These are phyloP conservation scores for Pseudotriccus pelzelni DNA, from an alignment of 2,797 vertebrate genomes.

Conservation along the genomic window DNA sequence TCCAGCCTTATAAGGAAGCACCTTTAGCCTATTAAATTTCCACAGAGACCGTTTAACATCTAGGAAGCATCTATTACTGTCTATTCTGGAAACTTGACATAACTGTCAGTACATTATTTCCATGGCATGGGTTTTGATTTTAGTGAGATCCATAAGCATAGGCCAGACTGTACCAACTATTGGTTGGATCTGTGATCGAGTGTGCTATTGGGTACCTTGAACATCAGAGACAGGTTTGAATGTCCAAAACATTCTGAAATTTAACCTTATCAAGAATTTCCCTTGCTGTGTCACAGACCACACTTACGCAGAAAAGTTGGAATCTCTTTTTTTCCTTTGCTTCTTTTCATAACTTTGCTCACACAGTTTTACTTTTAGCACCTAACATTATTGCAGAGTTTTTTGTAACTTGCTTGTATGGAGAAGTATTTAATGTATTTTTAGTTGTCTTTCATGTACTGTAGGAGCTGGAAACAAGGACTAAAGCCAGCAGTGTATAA, in stretches of 20 bases:
- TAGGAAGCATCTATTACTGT: neutral
- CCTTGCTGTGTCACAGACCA: neutral
- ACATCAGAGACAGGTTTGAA: neutral
- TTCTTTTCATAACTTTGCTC: neutral
- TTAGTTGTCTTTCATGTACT: slow-evolving; percentile 63
- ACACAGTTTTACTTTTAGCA: neutral
- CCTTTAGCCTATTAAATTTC: neutral
- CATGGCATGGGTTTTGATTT: neutral
- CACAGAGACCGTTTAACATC: neutral
- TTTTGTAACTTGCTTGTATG: slow-evolving; percentile 28
- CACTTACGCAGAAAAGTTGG: neutral
- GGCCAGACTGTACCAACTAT: neutral
- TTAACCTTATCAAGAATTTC: neutral
- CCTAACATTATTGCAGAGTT: neutral
- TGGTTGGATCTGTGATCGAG: neutral
- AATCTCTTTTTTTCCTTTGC: neutral
- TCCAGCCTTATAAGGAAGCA: neutral
- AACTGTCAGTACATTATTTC: neutral
- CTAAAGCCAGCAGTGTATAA: slow-evolving; percentile 46
- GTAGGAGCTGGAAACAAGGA: slow-evolving; percentile 58
- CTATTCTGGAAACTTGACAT: neutral
- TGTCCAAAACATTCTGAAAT: neutral
- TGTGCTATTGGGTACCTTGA: neutral
- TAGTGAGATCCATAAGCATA: neutral
- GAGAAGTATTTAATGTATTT: slow-evolving; percentile 66